These are phyloP conservation scores for Pelagia noctiluca DNA, from an alignment of 30 jellyfish, hydroid and myxozoan species.

Conservation along the genomic window DNA sequence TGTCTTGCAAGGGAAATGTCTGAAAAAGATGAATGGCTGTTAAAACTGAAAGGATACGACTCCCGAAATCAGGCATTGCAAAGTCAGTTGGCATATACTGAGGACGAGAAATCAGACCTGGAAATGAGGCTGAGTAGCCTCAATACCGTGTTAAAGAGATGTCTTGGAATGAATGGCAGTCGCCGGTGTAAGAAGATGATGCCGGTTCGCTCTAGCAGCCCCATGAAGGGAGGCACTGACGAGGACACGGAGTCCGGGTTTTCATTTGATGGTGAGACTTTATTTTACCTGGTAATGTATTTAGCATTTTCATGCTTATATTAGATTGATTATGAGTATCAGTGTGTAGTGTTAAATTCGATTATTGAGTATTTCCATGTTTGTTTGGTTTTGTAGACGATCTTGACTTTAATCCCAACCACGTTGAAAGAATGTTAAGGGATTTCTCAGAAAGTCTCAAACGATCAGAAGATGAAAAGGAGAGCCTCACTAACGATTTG, in stretches of 20 bases:
- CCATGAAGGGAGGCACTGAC: conserved; percentile 53
- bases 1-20: conserved; percentile 58
- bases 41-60: conserved; percentile 47
- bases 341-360: neutral
- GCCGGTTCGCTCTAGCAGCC: conserved; percentile 53
- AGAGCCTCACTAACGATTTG: conserved; percentile 32
- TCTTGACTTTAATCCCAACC: conserved; percentile 34
- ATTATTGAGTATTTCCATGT: neutral
- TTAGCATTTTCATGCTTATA: neutral
- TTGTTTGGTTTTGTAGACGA: conserved; percentile 52
- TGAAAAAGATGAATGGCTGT: conserved; percentile 50
- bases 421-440: conserved; percentile 49
- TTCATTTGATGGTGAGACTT: conserved; percentile 42
- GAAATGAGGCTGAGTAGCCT: conserved; percentile 66
- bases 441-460: conserved; percentile 33
- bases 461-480: conserved; percentile 45
- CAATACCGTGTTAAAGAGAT: conserved; percentile 34
- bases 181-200: conserved; percentile 34
- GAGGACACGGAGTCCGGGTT: conserved; percentile 67
- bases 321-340: neutral
- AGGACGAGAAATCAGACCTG: conserved; percentile 74
- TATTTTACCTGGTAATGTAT: too few species aligned
- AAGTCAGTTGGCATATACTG: conserved; percentile 52
- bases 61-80: conserved; percentile 75
- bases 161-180: conserved; percentile 40